A percentile compares a stretch with the other conserved stretches of the same genome.
Conservation (phyloP, 2,888 invertebrate species). For the Cancer borealis region DNA sequence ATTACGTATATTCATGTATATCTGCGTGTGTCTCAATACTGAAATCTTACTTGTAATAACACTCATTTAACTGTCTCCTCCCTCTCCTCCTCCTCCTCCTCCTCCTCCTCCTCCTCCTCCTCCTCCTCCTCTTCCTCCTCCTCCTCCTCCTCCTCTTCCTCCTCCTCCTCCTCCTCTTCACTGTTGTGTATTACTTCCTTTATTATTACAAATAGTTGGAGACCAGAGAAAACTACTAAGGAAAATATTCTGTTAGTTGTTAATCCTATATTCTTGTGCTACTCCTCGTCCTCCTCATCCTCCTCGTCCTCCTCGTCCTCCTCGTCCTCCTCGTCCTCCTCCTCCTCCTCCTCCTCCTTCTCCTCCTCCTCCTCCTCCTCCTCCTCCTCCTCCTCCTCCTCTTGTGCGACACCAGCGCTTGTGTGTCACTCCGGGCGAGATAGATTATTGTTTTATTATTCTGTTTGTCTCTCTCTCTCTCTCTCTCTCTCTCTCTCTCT, state of each 20-base stretch:
- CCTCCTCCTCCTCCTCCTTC: not conserved
- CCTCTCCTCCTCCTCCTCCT: not conserved
- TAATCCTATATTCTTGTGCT: too few species aligned
- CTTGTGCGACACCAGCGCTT: not conserved
- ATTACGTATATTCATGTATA: not conserved
- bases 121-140: not conserved
- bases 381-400: not conserved
- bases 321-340: not conserved
- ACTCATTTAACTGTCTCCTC: not conserved
- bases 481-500: conserved; percentile 49
- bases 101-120: not conserved
- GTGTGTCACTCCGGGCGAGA: not conserved
- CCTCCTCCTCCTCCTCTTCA: not conserved
- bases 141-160: conserved; percentile 10
- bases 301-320: not conserved
- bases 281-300: too few species aligned
- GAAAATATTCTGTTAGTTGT: too few species aligned
- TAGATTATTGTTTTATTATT: not conserved
- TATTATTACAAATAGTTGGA: too few species aligned
- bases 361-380: conserved; percentile 1
- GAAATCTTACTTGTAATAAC: not conserved
- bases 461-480: conserved; percentile 29
- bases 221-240: too few species aligned
- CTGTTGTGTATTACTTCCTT: not conserved
- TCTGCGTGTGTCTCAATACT: not conserved